Conservation (phyloP, 2,888 invertebrate species). For the Lasius fuliginosus region DNA sequence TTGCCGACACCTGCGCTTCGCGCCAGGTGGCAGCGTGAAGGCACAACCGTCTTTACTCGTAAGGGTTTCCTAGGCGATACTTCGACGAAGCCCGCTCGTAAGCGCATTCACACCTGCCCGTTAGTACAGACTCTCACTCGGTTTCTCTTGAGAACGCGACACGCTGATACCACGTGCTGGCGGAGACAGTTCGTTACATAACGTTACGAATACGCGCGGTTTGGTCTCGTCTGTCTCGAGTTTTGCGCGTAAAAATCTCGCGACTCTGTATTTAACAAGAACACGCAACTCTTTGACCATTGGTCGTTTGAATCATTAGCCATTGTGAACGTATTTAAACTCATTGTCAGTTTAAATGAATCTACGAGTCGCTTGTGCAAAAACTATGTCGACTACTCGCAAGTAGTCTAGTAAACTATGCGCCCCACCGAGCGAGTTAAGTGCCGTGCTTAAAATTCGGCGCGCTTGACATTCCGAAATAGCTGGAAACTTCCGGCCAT, state of each 20-base stretch:
- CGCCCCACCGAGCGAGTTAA: constrained; percentile 7
- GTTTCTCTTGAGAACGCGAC: constrained; percentile 51
- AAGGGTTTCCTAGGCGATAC: constrained; percentile 35
- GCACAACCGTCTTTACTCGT: background rate
- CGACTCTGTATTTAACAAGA: background rate
- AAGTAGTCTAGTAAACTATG: background rate
- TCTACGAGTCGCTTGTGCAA: background rate
- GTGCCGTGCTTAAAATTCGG: constrained; percentile 18
- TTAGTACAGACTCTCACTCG: constrained; percentile 9
- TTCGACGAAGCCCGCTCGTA: constrained; percentile 28
- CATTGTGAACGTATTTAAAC: background rate
- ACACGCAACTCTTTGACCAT: background rate
- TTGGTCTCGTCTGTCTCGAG: background rate
- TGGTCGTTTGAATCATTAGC: background rate
- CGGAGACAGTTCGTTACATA: constrained; percentile 57
- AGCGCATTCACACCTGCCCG: constrained; percentile 62
- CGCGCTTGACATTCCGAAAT: background rate
- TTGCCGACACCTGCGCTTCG: constrained; percentile 64
- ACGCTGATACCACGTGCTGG: constrained; percentile 61
- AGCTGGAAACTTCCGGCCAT: background rate
- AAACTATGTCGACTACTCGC: background rate
- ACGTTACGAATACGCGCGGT: constrained; percentile 22
- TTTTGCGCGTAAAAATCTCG: background rate
- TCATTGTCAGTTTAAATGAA: background rate
- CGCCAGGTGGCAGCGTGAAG: constrained; percentile 37